Evolutionary conservation across 1,140 invertebrate species (phyloP).

Genomic region (Lycorma delicatula): DNA sequence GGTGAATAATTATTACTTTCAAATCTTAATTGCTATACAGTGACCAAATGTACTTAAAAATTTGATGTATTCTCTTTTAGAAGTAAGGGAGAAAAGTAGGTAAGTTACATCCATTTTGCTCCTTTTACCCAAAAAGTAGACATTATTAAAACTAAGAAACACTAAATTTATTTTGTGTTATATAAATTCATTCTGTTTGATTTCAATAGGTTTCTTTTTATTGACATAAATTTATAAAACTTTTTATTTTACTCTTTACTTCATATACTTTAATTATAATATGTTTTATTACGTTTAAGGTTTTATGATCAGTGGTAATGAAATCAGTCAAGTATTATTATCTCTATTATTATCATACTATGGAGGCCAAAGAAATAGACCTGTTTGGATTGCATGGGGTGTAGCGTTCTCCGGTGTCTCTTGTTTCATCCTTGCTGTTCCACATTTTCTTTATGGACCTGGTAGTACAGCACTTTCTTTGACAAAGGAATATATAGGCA

Average conservation of each 20-base stretch:
- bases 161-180: background rate
- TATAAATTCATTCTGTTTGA: no score
- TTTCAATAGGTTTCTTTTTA: no score
- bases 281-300: constrained; percentile 38
- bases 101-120: no score
- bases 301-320: constrained; percentile 58
- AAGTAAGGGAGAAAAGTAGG: no score
- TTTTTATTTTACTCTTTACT: background rate
- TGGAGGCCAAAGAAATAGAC: constrained; percentile 49
- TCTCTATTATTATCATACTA: constrained; percentile 50
- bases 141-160: background rate
- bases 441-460: constrained; percentile 57
- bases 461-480: constrained; percentile 44
- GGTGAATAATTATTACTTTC: no score
- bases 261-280: background rate
- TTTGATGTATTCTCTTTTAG: no score
- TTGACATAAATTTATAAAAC: no score
- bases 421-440: constrained; percentile 52
- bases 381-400: constrained; percentile 55
- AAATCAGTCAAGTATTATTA: constrained; percentile 57
- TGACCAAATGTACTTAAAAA: no score
- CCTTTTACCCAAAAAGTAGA: no score
- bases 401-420: constrained; percentile 51
- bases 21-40: no score
- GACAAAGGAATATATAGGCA: constrained; percentile 38